A percentile compares a stretch with the other conserved stretches of the same genome.
Evolutionary conservation across 2,888 invertebrate species (phyloP).

Genomic region (Oligia strigilis): DNA sequence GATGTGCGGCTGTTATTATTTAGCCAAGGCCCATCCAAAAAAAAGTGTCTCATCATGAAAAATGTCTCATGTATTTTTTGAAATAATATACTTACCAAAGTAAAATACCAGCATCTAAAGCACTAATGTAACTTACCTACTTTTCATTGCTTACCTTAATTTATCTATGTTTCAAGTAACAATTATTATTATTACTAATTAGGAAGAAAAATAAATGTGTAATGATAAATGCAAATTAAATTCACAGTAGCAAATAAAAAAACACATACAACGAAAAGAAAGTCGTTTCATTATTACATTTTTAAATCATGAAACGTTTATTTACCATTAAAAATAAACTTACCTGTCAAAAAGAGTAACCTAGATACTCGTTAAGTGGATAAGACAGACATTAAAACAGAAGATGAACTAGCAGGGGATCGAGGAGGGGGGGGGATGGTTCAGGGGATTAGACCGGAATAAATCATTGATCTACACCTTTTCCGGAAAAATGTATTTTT

Average conservation of each 20-base stretch:
- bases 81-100: not conserved
- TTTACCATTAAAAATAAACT: too few relatives aligned
- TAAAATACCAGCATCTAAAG: not conserved
- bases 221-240: too few relatives aligned
- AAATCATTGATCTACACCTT: not conserved
- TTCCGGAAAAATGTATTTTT: not conserved
- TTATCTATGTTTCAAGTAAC: too few relatives aligned
- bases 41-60: not conserved
- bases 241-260: not conserved
- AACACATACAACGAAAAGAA: not conserved
- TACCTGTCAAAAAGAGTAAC: too few relatives aligned
- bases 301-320: too few relatives aligned
- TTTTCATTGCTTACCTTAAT: not conserved
- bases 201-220: not conserved
- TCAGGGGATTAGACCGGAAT: too few relatives aligned
- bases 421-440: too few relatives aligned
- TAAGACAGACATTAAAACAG: too few relatives aligned
- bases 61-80: not conserved
- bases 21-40: too few relatives aligned
- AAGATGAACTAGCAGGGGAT: too few relatives aligned
- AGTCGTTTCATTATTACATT: not conserved
- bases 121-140: not conserved
- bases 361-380: too few relatives aligned
- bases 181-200: not conserved
- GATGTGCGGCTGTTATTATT: too few relatives aligned